Evolutionary conservation across 2,888 invertebrate species (phyloP), one percentile per base, ranked within the genome.

Genomic region (Diadegma fenestrale): DNA sequence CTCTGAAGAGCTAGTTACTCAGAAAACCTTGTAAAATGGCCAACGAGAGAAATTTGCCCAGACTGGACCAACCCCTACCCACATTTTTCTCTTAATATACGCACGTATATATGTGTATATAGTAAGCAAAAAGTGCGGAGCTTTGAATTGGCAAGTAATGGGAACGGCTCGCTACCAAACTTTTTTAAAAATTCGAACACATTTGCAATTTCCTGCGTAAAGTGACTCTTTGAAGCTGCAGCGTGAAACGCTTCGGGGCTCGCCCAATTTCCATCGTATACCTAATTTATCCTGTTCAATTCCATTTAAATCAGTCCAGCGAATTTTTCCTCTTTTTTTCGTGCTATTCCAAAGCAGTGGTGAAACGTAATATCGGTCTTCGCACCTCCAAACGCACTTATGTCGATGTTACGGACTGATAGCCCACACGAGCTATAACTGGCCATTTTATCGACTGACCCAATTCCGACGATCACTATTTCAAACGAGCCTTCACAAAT

Each of bases 171-270:
- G 79, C 66, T 87, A 75, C 58, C 58, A 87, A 87, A 86, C 82
- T 86, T 87, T 80, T 79, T 75, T 69, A 86, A 86, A 87, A 86
- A 83, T 85, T 80, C 78, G 76, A 81, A 82, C 80, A 76, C 81
- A 87, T 87, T 87, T 86, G 86, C 86, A 87, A 87, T 86, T 87
- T 86, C 80, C 86, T 75, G 76, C 68, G 81, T 81, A 86, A 86
- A 86, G 84, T 87, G 86, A 86, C 84, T 87, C 87, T 87, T 87
- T 87, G 87, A 87, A 87, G 86, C 85, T 68, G 43, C 61, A 78
- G 76, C 66, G 58, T 58, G 78, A 86, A 77, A 76, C 73, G 79
- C 79, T 79, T 41, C 51, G 80, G 76, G 80, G 80, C 64, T 77
- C 63, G 81, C 79, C 58, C 78, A 86, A 86, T 86, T 87, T 83